Evolutionary conservation across 2,113 vertebrate species (phyloP), one percentile per base, ranked within the genome.

Genomic region (Amphilophus citrinellus): DNA sequence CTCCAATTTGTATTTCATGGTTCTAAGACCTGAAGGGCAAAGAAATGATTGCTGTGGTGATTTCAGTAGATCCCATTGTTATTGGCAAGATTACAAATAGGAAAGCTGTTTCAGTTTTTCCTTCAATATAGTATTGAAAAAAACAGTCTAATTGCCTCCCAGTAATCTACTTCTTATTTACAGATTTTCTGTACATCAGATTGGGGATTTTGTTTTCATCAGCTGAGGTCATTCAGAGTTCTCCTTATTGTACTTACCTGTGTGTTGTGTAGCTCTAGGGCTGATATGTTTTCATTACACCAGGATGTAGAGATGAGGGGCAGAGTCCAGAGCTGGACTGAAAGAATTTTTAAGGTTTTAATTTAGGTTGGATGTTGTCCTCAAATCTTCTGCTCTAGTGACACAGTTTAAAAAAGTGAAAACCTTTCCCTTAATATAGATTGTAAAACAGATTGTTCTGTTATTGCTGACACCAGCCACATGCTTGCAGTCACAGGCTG

Each of bases 181-280:
- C 42, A 83, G 86, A 91, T 95, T 94, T 89, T 76, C 73, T 86
- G 56, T 79, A 88, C 93, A 93, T 94, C 24, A 93, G 93, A 86
- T 84, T 9, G 58, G 88, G 91, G 92, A 91, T 94, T 93, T 90
- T 35, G 60, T 88, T 93, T 92, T 95, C 82, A 89, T 94, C 56
- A 89, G 63, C 68, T 10, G 6, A 81, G 65, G 39, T 86, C 62
- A 57, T 62, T 47, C 53, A 44, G 20, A 32, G n/a, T 83, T 90
- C 11, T 76, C 24, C n/a, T 8, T 75, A 57, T 85, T 37, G 35
- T 42, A 44, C 62, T 27, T 77, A 6, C 65, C 24, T 85, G 8
- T 79, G 56, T 77, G 27, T 79, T 80, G 30, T 87, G 60, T 66
- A 42, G 84, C 86, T 88, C 68, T 27, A 60, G 87, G 88, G 79